Conservation (phyloP, 2,888 invertebrate species). For the Papilio protenor region DNA sequence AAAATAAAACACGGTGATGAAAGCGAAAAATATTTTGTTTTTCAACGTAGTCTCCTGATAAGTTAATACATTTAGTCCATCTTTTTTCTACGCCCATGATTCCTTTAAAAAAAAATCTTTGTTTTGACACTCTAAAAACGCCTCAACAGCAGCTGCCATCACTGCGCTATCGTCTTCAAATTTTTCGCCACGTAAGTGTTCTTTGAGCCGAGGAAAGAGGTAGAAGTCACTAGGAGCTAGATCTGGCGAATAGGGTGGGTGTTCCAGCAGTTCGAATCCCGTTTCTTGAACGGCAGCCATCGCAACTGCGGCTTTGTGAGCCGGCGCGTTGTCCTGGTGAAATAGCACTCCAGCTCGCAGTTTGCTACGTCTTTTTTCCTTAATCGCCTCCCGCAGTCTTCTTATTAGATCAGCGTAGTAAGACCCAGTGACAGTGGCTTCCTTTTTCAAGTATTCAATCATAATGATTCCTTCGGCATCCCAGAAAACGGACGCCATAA, state of each 20-base stretch:
- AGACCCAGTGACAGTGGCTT: conserved; percentile 31
- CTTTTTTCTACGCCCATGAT: conserved; percentile 41
- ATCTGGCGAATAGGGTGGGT: conserved; percentile 47
- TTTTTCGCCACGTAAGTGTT: conserved; percentile 46
- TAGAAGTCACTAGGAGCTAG: conserved; percentile 49
- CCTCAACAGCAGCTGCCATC: conserved; percentile 43
- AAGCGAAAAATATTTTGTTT: not conserved
- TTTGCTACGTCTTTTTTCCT: conserved; percentile 39
- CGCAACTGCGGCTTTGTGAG: conserved; percentile 47
- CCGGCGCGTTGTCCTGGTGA: conserved; percentile 32
- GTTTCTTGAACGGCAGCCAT: conserved; percentile 48
- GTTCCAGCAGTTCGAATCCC: conserved; percentile 45
- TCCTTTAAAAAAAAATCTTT: conserved; percentile 41
- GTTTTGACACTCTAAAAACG: conserved; percentile 43
- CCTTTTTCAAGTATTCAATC: conserved; percentile 43
- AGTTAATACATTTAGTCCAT: conserved; percentile 6
- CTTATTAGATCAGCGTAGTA: conserved; percentile 29
- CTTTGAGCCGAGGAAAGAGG: conserved; percentile 48
- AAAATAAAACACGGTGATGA: not conserved
- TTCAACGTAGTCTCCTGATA: not conserved
- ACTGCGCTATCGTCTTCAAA: conserved; percentile 45
- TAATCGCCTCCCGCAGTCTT: conserved; percentile 18
- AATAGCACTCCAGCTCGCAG: conserved; percentile 24
- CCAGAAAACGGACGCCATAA: conserved; percentile 45
- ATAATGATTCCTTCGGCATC: conserved; percentile 42